A percentile compares a stretch with the other conserved stretches of the same genome.
Conservation (phyloP, 2,797 vertebrate genomes). For the Apogon talboti region DNA sequence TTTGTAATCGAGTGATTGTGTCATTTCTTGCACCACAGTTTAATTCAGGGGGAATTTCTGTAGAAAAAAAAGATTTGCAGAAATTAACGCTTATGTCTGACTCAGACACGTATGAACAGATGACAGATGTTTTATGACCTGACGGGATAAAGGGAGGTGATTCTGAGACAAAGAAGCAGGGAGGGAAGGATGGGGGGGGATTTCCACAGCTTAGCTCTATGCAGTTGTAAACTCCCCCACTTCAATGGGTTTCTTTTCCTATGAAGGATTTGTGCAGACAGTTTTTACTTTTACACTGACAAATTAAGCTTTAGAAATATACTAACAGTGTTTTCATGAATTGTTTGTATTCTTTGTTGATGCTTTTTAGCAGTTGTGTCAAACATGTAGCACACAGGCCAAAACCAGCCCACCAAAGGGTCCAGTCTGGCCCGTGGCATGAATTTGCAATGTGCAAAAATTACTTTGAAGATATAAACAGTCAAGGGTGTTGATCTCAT, state of each 20-base stretch:
- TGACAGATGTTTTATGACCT: conserved; percentile 4
- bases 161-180: conserved; percentile 6
- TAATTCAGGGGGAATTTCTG: conserved; percentile 29
- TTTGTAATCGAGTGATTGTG: background rate
- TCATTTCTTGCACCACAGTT: background rate
- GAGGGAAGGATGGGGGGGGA: conserved; percentile 27
- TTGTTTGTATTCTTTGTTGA: background rate
- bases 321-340: background rate
- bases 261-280: background rate
- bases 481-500: no score
- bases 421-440: no score
- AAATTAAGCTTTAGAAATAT: background rate
- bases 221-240: conserved; percentile 25
- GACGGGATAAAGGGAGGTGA: conserved; percentile 9
- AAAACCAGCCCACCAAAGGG: no score
- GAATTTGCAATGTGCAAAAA: no score
- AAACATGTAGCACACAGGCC: no score
- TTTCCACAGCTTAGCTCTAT: conserved; percentile 35
- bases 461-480: no score
- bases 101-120: background rate
- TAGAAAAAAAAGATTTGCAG: conserved; percentile 10
- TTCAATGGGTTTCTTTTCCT: conserved; percentile 3
- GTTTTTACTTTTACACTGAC: background rate
- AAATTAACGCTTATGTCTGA: background rate
- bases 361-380: background rate